Evolutionary conservation across 1,140 invertebrate genomes (phyloP).

Genomic region (Bombus sibiricus): DNA sequence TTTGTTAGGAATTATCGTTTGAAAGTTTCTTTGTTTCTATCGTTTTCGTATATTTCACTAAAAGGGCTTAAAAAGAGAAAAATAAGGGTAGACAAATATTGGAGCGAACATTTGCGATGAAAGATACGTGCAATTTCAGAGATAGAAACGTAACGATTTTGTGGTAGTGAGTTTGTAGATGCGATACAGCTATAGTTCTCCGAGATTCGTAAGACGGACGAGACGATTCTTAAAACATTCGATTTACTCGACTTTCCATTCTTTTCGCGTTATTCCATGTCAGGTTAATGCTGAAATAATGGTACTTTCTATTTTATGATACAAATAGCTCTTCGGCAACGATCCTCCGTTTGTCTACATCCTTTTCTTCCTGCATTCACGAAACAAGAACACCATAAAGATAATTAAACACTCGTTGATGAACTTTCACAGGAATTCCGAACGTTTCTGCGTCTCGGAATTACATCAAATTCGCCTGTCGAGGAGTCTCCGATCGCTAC

Average conservation of each 20-base stretch:
- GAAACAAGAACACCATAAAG: not conserved
- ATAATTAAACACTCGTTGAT: not conserved
- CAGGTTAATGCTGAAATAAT: conserved; percentile 12
- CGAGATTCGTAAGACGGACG: not conserved
- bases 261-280: not conserved
- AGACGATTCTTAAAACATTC: not conserved
- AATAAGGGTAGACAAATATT: no score
- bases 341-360: not conserved
- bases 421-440: conserved; percentile 20
- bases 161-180: rapidly evolving
- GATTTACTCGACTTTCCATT: not conserved
- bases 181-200: no score
- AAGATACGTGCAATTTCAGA: no score
- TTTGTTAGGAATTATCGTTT: not conserved
- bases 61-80: no score
- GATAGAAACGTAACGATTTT: no score
- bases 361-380: not conserved
- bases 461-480: not conserved
- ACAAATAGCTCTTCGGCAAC: not conserved
- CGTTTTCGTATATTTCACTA: no score
- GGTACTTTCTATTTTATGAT: conserved; percentile 18
- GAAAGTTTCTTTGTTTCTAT: no score
- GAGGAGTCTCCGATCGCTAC: not conserved
- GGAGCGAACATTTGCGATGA: no score
- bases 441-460: not conserved